Evolutionary conservation across 2,113 vertebrate genomes (phyloP).

Genomic region (Tenebrosternarchus preto): DNA sequence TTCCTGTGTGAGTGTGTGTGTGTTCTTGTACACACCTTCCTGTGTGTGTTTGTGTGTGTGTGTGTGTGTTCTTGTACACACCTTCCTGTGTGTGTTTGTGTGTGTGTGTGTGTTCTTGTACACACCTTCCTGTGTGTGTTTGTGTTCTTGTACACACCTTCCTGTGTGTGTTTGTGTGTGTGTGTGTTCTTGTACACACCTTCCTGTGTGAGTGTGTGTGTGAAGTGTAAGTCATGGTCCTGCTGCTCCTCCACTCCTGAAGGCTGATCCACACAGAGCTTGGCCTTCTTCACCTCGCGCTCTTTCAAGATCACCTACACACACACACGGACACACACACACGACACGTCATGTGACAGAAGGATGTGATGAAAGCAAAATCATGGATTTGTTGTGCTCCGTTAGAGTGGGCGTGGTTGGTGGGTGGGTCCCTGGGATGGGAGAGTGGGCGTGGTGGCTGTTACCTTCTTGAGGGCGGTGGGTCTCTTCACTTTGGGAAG

Average conservation of each 20-base stretch:
- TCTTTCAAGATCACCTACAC: conserved; percentile 95
- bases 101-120: not conserved
- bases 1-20: too few species aligned
- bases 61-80: too few species aligned
- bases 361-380: not conserved
- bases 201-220: conserved; percentile 84
- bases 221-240: conserved; percentile 79
- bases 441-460: not conserved
- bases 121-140: not conserved
- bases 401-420: too few species aligned
- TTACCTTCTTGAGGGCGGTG: conserved; percentile 97
- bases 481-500: conserved; percentile 94
- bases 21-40: conserved; percentile 82
- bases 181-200: conserved; percentile 75
- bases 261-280: conserved; percentile 81
- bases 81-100: conserved; percentile 76
- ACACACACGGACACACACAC: conserved; percentile 47
- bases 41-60: conserved; percentile 81
- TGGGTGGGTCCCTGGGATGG: too few species aligned
- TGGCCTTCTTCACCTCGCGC: conserved; percentile 95
- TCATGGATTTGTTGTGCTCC: not conserved
- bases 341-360: too few species aligned
- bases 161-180: conserved; percentile 87
- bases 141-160: conserved; percentile 74
- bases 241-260: conserved; percentile 82